phyloP scores from a whole-genome alignment of 2,797 vertebrate species.

The Artibeus jamaicensis region DNA sequence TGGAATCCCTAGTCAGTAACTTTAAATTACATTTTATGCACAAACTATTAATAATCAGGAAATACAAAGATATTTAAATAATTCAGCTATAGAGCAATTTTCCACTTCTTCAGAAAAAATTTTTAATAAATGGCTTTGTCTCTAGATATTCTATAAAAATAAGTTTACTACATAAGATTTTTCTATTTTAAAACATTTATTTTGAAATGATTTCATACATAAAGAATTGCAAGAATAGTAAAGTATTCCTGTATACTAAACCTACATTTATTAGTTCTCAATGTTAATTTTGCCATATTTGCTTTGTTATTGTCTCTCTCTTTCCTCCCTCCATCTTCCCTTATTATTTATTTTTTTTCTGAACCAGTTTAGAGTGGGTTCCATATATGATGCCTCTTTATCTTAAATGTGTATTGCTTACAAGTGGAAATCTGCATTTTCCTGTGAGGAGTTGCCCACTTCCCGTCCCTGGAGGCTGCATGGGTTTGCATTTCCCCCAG shows the following conservation, averaged over 20 bases:
- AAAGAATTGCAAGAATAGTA: neutral
- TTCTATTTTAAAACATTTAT: constrained; percentile 7
- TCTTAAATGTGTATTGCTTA: neutral
- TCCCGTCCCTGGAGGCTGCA: neutral
- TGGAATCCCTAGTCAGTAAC: neutral
- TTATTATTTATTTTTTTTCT: constrained; percentile 31
- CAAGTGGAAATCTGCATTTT: neutral
- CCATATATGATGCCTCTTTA: neutral
- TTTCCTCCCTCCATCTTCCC: neutral
- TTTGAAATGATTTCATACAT: neutral
- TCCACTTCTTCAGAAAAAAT: neutral
- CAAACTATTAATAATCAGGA: neutral
- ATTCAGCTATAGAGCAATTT: constrained; percentile 2
- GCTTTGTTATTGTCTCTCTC: neutral
- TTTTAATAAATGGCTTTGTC: neutral
- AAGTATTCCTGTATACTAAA: neutral
- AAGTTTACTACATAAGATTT: neutral
- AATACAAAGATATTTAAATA: constrained; percentile 15
- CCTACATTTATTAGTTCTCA: neutral
- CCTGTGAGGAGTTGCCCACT: neutral
- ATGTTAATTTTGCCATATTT: neutral
- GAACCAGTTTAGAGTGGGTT: neutral
- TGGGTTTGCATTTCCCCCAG: neutral
- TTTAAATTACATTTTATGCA: neutral
- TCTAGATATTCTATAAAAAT: neutral